Base-by-base conservation (phyloP, 2,113 vertebrate genomes). In the Leptocoma aspasia region DNA sequence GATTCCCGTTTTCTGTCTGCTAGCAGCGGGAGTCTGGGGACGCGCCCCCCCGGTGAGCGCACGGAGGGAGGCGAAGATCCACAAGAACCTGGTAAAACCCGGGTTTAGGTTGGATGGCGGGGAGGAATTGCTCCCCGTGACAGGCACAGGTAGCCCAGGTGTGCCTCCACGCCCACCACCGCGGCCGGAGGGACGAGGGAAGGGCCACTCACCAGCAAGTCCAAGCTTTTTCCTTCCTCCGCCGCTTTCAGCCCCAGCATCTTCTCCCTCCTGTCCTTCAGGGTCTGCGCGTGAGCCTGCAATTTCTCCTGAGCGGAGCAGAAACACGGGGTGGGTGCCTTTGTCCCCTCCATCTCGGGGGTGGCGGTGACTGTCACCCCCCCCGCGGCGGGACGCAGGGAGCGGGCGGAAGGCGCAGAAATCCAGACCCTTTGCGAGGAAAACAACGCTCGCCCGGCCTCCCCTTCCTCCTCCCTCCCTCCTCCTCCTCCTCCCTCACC, bases 211-310 rank as follows among this genome's bases (percentile, higher is more conserved):
- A 98, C 98, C 4, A 97, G 83, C 1, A 91, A 22, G 1, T 82
- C 61, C 66, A 77, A 35, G 88, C 82, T 95, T 11, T 95, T 97
- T 3, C 69, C 63, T 61, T 98, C 96, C 57, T 97, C 97, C 0
- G 91, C 92, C 6, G 6, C 44, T 44, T 97, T 97, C 71, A 95
- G 80, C 63, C 77, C 80, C 90, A 95, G 76, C 33, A 98, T 92
- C 61, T 96, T 96, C 35, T 97, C 97, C 20, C 72, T 93, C 78
- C 89, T 95, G 63, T 82, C 96, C 90, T 80, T 97, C 66, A 98
- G 89, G 45, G 39, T n/a, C 45, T 68, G 80, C 63, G 93, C 42
- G 2, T 97, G 97, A 71, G 94, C 95, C 92, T 97, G 91, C 65
- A 98, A 45, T 68, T 97, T 95, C 84, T 98, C 97, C 98, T 98